A percentile compares a stretch with the other conserved stretches of the same genome.
These are phyloP conservation scores for Tetramorium bicarinatum DNA, from an alignment of 2,888 invertebrate genomes.

Conservation along the genomic window DNA sequence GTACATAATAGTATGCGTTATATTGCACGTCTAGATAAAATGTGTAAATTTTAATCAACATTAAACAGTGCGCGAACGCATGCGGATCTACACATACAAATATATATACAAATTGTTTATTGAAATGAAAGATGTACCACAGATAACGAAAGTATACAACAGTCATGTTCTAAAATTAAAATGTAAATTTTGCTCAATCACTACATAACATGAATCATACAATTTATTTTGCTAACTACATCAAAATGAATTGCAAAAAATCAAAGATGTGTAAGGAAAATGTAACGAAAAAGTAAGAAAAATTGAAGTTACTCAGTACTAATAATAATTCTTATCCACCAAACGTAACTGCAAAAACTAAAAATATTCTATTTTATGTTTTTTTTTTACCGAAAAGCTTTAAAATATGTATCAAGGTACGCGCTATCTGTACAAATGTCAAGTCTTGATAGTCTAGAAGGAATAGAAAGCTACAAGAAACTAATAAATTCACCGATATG, in stretches of 20 bases:
- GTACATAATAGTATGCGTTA: neutral
- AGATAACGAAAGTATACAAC: neutral
- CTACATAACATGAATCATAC: neutral
- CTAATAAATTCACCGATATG: too few species aligned
- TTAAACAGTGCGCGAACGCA: neutral
- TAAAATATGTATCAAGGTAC: too few species aligned
- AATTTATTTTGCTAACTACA: neutral
- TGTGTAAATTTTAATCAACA: neutral
- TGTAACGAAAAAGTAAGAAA: neutral
- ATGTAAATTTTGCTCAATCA: constrained; percentile 3
- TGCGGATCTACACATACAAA: neutral
- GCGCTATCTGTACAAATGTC: too few species aligned
- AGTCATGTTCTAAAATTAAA: neutral
- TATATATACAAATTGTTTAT: neutral
- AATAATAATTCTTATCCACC: too few species aligned
- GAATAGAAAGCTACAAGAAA: too few species aligned
- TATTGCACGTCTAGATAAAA: neutral
- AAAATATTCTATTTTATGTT: too few species aligned
- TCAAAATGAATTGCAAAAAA: neutral
- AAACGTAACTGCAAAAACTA: too few species aligned
- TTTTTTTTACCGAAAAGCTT: too few species aligned
- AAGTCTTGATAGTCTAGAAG: too few species aligned
- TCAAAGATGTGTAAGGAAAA: neutral
- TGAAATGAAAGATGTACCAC: neutral
- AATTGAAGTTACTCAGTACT: too few species aligned